Conservation (phyloP, 2,113 vertebrate genomes). For the Nesogale talazaci region DNA sequence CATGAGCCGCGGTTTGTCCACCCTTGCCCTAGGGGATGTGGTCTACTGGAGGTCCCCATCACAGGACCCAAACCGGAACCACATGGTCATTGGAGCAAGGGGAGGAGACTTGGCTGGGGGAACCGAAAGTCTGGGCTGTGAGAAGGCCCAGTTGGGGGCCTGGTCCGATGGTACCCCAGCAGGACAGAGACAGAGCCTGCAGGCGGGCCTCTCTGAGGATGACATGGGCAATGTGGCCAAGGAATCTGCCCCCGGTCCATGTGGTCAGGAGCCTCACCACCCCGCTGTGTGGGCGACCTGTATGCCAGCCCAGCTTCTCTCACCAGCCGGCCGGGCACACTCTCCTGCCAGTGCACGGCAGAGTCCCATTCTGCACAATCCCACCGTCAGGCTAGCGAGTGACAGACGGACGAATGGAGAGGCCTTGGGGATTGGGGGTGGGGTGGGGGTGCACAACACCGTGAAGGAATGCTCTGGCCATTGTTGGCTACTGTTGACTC, state of each 20-base stretch:
- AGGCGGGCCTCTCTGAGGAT: not conserved
- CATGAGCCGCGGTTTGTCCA: no score
- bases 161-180: rapidly evolving
- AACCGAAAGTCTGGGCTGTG: not conserved
- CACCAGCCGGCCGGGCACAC: rapidly evolving
- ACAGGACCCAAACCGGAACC: not conserved
- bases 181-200: not conserved
- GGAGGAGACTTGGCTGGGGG: not conserved
- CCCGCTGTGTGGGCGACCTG: rapidly evolving
- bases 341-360: not conserved
- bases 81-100: not conserved
- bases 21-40: not conserved
- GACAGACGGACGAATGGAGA: no score
- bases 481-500: not conserved
- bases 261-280: not conserved
- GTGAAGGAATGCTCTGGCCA: no score
- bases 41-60: not conserved
- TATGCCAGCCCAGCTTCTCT: not conserved
- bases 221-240: not conserved
- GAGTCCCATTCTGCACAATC: not conserved
- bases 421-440: no score
- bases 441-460: no score
- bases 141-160: not conserved
- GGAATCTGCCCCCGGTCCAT: not conserved
- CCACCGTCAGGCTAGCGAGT: no score